Conservation (phyloP, 2,113 vertebrate species). For the Gnathonemus longibarbis region DNA sequence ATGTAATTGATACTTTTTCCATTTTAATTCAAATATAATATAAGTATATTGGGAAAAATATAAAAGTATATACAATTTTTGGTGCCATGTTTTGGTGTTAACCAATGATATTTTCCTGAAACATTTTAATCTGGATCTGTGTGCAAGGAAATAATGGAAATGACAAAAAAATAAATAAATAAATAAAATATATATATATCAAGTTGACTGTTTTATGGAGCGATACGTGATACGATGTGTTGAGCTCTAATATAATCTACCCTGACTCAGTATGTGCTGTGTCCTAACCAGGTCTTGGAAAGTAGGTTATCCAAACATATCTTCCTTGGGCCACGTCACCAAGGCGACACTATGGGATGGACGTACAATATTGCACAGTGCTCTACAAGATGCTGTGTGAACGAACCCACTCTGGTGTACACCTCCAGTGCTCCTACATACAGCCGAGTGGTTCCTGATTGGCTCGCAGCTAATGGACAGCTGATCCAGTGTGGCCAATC, state of each 20-base stretch:
- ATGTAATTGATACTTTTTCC: not conserved
- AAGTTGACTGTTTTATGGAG: constrained; percentile 21
- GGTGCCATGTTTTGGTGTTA: constrained; percentile 29
- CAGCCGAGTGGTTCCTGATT: constrained; percentile 67
- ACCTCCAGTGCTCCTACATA: constrained; percentile 42
- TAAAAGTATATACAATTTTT: constrained; percentile 61
- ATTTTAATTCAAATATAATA: constrained; percentile 26
- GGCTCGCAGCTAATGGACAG: constrained; percentile 65
- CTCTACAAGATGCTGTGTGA: constrained; percentile 87
- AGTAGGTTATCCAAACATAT: constrained; percentile 27
- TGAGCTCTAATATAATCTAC: constrained; percentile 47
- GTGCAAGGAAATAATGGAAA: constrained; percentile 42
- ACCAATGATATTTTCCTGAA: constrained; percentile 49
- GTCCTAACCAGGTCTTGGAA: constrained; percentile 49
- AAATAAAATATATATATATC: too few species aligned
- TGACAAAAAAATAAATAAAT: constrained; percentile 32
- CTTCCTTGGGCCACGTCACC: constrained; percentile 38
- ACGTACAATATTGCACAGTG: constrained; percentile 88
- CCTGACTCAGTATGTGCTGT: constrained; percentile 58
- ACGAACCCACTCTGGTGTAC: constrained; percentile 51
- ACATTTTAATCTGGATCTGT: constrained; percentile 55
- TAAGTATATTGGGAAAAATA: constrained; percentile 43
- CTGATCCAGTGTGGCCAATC: constrained; percentile 38
- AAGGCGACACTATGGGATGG: constrained; percentile 54
- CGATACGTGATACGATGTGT: constrained; percentile 18